These are phyloP conservation scores for Cheilosia impressa DNA, from an alignment of 2,888 invertebrate species.

Conservation along the genomic window DNA sequence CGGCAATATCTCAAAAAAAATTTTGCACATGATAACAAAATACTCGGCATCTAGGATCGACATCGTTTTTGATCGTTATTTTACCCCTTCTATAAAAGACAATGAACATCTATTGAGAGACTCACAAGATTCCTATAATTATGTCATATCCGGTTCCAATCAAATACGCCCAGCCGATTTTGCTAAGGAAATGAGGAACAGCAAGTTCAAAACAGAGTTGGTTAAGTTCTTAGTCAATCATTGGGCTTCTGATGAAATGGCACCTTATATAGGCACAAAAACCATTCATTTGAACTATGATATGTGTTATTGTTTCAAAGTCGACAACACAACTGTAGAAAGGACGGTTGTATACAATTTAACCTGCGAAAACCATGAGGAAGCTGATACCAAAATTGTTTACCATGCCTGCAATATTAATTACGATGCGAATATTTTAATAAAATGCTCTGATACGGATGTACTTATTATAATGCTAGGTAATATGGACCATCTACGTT, in stretches of 20 bases:
- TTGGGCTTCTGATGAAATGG: constrained; percentile 18
- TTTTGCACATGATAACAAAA: constrained; percentile 30
- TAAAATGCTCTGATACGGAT: not conserved
- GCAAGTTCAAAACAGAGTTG: constrained; percentile 43
- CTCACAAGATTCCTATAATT: not conserved
- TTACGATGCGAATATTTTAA: not conserved
- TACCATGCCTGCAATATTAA: not conserved
- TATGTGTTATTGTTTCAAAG: not conserved
- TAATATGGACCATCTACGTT: not conserved
- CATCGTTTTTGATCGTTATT: constrained; percentile 59
- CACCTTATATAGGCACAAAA: not conserved
- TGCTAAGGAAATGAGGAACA: constrained; percentile 42
- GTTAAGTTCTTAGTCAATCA: too few relatives aligned
- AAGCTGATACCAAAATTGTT: constrained; percentile 1
- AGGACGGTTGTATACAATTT: not conserved
- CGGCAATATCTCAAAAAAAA: constrained; percentile 48
- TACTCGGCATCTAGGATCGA: constrained; percentile 16
- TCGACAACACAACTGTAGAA: not conserved
- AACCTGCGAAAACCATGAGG: not conserved
- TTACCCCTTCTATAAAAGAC: constrained; percentile 55
- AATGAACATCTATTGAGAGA: constrained; percentile 13
- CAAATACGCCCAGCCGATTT: constrained; percentile 6
- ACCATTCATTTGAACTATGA: not conserved
- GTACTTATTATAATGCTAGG: not conserved
- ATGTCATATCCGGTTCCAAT: not conserved